Conservation (phyloP, 2,113 vertebrate species). For the Regulus satrapa region DNA sequence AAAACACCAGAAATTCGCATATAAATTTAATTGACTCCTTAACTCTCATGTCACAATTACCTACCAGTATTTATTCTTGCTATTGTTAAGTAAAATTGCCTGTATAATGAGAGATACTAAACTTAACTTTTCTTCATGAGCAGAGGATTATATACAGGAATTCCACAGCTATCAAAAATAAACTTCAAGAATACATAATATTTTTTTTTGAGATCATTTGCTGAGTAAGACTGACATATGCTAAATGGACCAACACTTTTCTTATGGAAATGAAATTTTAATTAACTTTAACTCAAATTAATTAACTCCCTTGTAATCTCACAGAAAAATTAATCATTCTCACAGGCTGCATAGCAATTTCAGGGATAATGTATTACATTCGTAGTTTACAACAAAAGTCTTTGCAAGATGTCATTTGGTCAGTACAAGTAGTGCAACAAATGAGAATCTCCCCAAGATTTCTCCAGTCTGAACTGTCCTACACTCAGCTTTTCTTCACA, state of each 20-base stretch:
- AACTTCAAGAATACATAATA: neutral
- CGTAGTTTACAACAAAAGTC: neutral
- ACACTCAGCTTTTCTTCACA: neutral
- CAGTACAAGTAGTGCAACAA: neutral
- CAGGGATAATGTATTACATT: neutral
- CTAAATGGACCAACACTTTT: neutral
- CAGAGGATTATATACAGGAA: neutral
- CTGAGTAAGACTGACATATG: neutral
- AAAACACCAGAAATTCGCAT: neutral
- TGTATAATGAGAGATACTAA: neutral
- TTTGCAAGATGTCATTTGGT: neutral
- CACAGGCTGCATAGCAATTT: neutral
- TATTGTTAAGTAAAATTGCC: neutral
- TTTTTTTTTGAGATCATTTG: neutral
- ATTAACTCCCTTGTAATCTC: conserved; percentile 4
- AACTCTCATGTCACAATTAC: neutral
- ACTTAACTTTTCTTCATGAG: neutral
- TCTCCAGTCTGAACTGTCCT: neutral
- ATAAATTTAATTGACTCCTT: neutral
- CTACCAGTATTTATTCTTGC: neutral
- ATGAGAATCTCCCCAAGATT: neutral
- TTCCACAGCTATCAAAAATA: neutral
- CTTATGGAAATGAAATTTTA: neutral
- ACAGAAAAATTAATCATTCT: neutral
- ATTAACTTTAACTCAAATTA: conserved; percentile 21